Conservation (phyloP, 2,888 invertebrate genomes). For the Erebia palarica region DNA sequence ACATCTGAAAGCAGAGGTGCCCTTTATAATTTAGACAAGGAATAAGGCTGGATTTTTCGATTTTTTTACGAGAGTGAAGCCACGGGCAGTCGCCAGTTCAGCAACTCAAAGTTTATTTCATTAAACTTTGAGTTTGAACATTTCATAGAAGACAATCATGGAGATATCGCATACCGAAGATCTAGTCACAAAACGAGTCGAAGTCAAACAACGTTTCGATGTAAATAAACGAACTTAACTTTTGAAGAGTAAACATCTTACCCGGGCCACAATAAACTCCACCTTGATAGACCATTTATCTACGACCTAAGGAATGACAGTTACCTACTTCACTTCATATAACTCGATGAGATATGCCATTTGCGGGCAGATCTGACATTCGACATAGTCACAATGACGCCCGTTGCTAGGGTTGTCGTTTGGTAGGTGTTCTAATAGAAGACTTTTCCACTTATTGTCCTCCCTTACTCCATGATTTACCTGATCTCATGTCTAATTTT, state of each 20-base stretch:
- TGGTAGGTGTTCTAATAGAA: too few relatives aligned
- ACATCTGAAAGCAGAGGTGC: too few relatives aligned
- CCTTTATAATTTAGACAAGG: too few relatives aligned
- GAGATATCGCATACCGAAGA: background rate
- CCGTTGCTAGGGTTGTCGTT: conserved; percentile 41
- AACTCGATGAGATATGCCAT: conserved; percentile 48
- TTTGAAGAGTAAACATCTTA: conserved; percentile 1
- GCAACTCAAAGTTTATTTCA: too few relatives aligned
- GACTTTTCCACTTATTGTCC: too few relatives aligned
- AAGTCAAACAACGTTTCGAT: background rate
- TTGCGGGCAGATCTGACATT: conserved; percentile 49
- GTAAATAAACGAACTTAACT: background rate
- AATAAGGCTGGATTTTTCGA: too few relatives aligned
- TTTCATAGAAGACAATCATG: background rate
- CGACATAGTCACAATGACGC: conserved; percentile 61
- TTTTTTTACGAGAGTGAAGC: too few relatives aligned
- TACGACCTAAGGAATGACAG: background rate
- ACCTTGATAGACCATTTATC: conserved; percentile 7
- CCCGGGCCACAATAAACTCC: conserved; percentile 1
- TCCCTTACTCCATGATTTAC: too few relatives aligned
- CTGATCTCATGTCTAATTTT: too few relatives aligned
- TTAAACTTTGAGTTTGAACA: too few relatives aligned
- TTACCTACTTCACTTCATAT: conserved; percentile 50
- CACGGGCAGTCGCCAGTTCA: too few relatives aligned
- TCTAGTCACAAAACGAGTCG: too few relatives aligned